Conservation (phyloP, 2,113 vertebrate genomes). For the Mormoops blainvillei region DNA sequence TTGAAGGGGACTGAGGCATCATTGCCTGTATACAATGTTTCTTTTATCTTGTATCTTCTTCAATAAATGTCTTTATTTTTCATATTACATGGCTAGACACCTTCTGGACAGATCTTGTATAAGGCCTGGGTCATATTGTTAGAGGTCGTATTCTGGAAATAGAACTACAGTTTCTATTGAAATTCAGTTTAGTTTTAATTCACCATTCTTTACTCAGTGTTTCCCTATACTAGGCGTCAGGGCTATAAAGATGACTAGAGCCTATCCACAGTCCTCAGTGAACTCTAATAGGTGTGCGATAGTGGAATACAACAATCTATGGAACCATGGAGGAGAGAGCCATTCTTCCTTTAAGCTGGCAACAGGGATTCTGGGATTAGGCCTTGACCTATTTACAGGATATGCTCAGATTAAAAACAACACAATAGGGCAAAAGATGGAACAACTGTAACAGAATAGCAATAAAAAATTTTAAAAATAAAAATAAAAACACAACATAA, state of each 20-base stretch:
- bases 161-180: not conserved
- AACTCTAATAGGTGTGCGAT: not conserved
- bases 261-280: not conserved
- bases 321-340: not conserved
- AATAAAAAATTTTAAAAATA: not conserved
- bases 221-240: not conserved
- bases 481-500: not conserved
- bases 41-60: no score
- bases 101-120: not conserved
- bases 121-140: not conserved
- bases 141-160: not conserved
- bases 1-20: no score
- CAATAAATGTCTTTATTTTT: no score
- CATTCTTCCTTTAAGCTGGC: not conserved
- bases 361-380: not conserved
- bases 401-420: not conserved
- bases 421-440: not conserved
- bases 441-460: no score
- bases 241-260: not conserved
- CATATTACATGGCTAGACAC: no score
- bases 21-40: no score
- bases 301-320: not conserved
- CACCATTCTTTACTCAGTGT: not conserved
- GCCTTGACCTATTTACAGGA: not conserved
- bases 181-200: not conserved